Evolutionary conservation across 2,797 vertebrate species (phyloP), one percentile per base, ranked within the genome.

Genomic region (Echiichthys vipera): DNA sequence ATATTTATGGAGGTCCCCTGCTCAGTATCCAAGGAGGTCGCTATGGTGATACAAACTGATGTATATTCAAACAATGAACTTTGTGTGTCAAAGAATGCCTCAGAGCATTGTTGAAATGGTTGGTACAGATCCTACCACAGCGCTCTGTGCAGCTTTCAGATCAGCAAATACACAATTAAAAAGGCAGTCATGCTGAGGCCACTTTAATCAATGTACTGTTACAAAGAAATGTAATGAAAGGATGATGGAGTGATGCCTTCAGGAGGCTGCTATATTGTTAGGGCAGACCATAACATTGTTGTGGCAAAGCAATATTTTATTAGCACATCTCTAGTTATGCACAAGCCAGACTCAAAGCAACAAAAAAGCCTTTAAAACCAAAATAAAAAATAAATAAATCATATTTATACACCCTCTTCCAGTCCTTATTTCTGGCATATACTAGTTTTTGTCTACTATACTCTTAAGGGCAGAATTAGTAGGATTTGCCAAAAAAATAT

Each of bases 1-100:
- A 94, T 94, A 94, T 94, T 93, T 90, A 95, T 94, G 93, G n/a
- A 94, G 90, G 83, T 91, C 82, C 88, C 84, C 86, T 80, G 83
- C 86, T 90, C 86, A 47, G 86, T 85, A 89, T 89, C 91, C 93
- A 91, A 93, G 89, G 92, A 92, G 89, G 91, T 94, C 91, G 89
- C 91, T 84, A 93, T 92, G 92, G 88, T 81, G 93, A 91, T 87
- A 88, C 81, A 77, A 91, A 82, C 87, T 89, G 88, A 91, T 94
- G 91, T 93, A 93, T 92, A 93, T 92, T 94, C 90, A 75, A 86
- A 85, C 85, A 78, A 87, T 89, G 90, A 90, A 91, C 88, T 89
- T 91, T 88, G 85, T 75, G 85, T 90, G 89, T 93, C 82, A 82
- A 40, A 72, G 77, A 81, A 84, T 79, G 90, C 89, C 91, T 92